A percentile compares a stretch with the other conserved stretches of the same genome.
Conservation (phyloP, 1,140 invertebrate genomes). For the Amyelois transitella region DNA sequence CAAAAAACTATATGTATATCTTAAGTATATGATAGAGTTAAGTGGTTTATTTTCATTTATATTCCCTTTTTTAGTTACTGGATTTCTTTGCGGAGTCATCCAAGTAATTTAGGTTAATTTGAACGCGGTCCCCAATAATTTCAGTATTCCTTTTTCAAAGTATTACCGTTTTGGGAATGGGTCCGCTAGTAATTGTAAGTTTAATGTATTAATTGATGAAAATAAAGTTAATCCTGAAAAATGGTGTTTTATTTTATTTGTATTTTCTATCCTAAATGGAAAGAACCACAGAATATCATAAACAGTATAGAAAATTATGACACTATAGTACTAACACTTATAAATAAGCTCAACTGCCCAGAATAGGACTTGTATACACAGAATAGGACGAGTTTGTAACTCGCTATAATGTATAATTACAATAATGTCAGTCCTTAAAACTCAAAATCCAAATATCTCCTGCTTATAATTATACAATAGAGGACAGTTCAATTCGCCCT, state of each 20-base stretch:
- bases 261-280: no score
- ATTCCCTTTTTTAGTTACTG: not conserved
- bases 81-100: not conserved
- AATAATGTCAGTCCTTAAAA: no score
- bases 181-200: slow-evolving; percentile 17
- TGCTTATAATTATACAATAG: no score
- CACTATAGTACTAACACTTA: no score
- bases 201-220: slow-evolving; percentile 29
- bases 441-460: no score
- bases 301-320: no score
- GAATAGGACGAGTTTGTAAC: no score
- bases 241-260: slow-evolving; percentile 19
- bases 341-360: no score
- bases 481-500: no score
- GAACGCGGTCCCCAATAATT: not conserved
- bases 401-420: no score
- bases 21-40: not conserved
- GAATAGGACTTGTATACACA: no score
- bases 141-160: slow-evolving; percentile 17
- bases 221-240: slow-evolving; percentile 25
- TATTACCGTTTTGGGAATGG: slow-evolving; percentile 12
- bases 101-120: slow-evolving; percentile 4
- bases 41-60: not conserved
- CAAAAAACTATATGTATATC: slow-evolving; percentile 1
- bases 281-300: no score